phyloP scores from a whole-genome alignment of 2,888 invertebrate genomes.

The Monoplex corrugatus region DNA sequence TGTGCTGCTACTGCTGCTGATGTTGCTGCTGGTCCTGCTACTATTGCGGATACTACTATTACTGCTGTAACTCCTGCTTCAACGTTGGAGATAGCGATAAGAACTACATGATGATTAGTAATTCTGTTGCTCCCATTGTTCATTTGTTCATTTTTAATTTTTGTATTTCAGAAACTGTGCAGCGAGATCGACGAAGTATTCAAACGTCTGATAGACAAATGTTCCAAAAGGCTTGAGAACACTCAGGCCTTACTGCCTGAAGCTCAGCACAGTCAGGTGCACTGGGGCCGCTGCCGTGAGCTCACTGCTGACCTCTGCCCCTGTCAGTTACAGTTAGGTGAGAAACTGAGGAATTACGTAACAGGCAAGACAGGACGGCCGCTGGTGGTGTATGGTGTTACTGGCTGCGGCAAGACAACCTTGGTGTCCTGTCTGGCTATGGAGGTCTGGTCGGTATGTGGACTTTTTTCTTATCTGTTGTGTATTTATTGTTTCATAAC shows the following conservation, averaged over 20 bases:
- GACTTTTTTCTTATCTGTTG: too few relatives aligned
- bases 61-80: too few relatives aligned
- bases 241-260: slow-evolving; percentile 65
- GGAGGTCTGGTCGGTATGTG: slow-evolving; percentile 65
- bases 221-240: slow-evolving; percentile 2
- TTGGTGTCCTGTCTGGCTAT: slow-evolving; percentile 71
- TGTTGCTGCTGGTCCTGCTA: too few relatives aligned
- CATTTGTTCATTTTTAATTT: too few relatives aligned
- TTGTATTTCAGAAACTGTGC: slow-evolving; percentile 64
- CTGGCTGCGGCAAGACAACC: slow-evolving; percentile 76
- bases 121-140: too few relatives aligned
- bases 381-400: slow-evolving; percentile 71
- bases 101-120: too few relatives aligned
- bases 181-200: slow-evolving; percentile 61
- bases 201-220: slow-evolving; percentile 64
- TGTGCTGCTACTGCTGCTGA: too few relatives aligned
- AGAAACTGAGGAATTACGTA: slow-evolving; percentile 68
- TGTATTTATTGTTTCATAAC: too few relatives aligned
- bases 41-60: too few relatives aligned
- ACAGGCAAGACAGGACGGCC: slow-evolving; percentile 63
- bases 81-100: too few relatives aligned
- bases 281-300: slow-evolving; percentile 65
- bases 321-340: slow-evolving; percentile 63
- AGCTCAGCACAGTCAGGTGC: slow-evolving; percentile 62
- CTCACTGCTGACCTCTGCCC: slow-evolving; percentile 62